These are phyloP conservation scores for Mionectes olivaceus DNA, from an alignment of 2,797 vertebrate species.

Conservation along the genomic window DNA sequence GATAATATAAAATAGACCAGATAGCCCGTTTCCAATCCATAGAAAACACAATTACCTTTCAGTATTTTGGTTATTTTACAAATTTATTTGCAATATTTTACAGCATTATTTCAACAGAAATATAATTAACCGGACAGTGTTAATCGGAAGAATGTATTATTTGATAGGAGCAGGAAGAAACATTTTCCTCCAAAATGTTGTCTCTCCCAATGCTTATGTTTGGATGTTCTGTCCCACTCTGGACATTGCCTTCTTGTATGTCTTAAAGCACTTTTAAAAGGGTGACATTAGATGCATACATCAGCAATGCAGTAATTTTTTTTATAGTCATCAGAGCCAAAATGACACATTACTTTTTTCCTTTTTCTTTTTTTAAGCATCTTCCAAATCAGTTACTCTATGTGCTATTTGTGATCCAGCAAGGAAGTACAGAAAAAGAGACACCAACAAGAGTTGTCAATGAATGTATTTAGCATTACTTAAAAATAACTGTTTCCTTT, in stretches of 20 bases:
- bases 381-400: constrained; percentile 33
- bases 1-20: not conserved
- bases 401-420: constrained; percentile 62
- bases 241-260: fast-evolving
- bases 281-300: not conserved
- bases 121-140: not conserved
- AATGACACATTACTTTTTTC: not conserved
- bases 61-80: not conserved
- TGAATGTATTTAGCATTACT: constrained; percentile 65
- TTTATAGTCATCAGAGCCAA: not conserved
- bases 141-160: not conserved
- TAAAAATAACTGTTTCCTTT: constrained; percentile 72
- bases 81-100: not conserved
- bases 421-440: constrained; percentile 60
- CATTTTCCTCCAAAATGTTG: not conserved
- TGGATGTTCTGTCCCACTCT: not conserved
- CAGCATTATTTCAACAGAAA: not conserved
- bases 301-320: not conserved
- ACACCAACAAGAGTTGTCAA: constrained; percentile 57
- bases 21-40: not conserved
- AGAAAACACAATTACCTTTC: not conserved
- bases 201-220: not conserved
- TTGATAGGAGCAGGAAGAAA: not conserved
- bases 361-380: not conserved
- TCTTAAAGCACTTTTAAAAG: not conserved